These are phyloP conservation scores for Holacanthus passer DNA, from an alignment of 2,113 vertebrate species.

Conservation along the genomic window DNA sequence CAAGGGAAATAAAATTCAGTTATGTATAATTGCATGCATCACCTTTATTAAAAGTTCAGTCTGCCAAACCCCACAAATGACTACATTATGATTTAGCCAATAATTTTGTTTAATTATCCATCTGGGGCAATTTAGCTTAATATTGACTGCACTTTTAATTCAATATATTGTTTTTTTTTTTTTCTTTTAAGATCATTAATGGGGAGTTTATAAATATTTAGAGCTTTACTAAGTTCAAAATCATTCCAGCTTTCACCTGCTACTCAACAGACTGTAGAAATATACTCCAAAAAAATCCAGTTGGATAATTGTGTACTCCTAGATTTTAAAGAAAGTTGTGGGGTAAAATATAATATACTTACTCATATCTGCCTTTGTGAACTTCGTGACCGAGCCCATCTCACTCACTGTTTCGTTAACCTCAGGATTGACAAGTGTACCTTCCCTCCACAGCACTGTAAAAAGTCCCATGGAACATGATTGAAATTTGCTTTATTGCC, in stretches of 20 bases:
- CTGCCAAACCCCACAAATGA: not conserved
- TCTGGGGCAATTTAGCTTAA: not conserved
- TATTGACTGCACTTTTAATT: not conserved
- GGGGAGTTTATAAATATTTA: not conserved
- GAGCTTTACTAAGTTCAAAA: not conserved
- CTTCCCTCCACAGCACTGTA: constrained; percentile 61
- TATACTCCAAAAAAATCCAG: not conserved
- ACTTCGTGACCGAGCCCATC: not conserved
- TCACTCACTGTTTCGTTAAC: constrained; percentile 75
- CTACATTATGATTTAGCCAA: not conserved
- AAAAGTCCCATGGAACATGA: constrained; percentile 71
- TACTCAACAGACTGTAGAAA: not conserved
- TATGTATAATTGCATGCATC: not conserved
- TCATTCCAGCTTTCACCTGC: too few relatives aligned
- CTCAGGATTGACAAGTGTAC: constrained; percentile 75
- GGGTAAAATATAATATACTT: constrained; percentile 24
- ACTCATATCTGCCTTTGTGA: constrained; percentile 2
- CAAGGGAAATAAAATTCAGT: too few relatives aligned
- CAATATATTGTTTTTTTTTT: not conserved
- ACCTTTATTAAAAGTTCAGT: not conserved
- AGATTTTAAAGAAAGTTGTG: not conserved
- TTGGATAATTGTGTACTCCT: not conserved
- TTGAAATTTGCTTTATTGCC: constrained; percentile 86
- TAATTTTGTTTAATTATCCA: not conserved
- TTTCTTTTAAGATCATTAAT: not conserved